These are phyloP conservation scores for Eustalomyia histrio DNA, from an alignment of 2,888 invertebrate species.

Conservation along the genomic window DNA sequence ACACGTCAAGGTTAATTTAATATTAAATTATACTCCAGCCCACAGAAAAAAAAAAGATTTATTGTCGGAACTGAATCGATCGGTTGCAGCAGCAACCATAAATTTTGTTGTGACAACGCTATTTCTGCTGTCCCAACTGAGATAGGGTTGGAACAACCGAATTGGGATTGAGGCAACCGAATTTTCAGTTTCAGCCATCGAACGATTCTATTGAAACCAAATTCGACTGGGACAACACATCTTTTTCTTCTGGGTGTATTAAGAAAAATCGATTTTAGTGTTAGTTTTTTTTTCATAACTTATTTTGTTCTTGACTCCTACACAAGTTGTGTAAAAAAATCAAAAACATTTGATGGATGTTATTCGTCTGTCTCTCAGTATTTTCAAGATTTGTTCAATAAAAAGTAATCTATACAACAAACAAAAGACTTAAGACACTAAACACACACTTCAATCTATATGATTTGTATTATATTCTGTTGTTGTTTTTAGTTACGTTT, in stretches of 20 bases:
- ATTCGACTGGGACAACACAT: no score
- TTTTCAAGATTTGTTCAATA: neutral
- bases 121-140: no score
- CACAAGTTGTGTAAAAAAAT: neutral
- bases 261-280: slow-evolving; percentile 4
- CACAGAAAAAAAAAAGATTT: no score
- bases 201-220: no score
- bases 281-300: neutral
- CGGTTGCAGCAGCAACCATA: no score
- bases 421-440: slow-evolving; percentile 33
- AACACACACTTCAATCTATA: neutral
- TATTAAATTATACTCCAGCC: slow-evolving; percentile 8
- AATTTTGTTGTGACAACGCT: no score
- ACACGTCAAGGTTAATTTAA: slow-evolving; percentile 10
- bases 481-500: no score
- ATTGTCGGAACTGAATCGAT: no score
- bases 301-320: slow-evolving; percentile 10
- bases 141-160: no score
- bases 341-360: slow-evolving; percentile 1
- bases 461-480: neutral
- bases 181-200: no score
- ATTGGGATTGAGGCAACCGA: no score
- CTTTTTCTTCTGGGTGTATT: no score
- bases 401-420: slow-evolving; percentile 5
- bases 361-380: neutral